Conservation (phyloP, 2,888 invertebrate genomes). For the Allacma fusca region DNA sequence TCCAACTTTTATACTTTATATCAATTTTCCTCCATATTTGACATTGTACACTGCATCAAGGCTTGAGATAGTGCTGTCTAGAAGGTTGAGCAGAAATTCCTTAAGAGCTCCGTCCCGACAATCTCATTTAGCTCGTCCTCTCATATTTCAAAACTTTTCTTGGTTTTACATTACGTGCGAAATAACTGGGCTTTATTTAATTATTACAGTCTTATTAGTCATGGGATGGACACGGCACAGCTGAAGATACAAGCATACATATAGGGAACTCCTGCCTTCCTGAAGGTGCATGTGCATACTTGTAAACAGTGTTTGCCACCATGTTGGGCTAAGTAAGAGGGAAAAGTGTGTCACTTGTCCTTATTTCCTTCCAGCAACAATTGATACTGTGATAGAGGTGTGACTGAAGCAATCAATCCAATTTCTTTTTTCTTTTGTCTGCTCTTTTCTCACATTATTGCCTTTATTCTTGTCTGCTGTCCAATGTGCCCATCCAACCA, state of each 20-base stretch:
- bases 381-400: background rate
- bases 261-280: too few species aligned
- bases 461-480: background rate
- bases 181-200: constrained; percentile 7
- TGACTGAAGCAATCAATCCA: constrained; percentile 4
- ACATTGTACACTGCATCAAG: too few species aligned
- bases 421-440: background rate
- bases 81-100: background rate
- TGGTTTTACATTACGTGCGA: constrained; percentile 18
- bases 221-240: too few species aligned
- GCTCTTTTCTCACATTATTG: constrained; percentile 9
- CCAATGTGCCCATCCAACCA: background rate
- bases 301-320: too few species aligned
- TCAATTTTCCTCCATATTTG: too few species aligned
- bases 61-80: background rate
- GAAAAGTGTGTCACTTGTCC: too few species aligned
- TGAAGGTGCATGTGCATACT: too few species aligned
- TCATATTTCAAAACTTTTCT: constrained; percentile 8
- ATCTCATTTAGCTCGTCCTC: constrained; percentile 7
- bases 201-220: background rate
- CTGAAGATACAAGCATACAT: too few species aligned
- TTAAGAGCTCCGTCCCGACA: background rate
- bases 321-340: too few species aligned
- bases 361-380: too few species aligned
- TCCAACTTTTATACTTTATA: too few species aligned